Conservation (phyloP, 1,140 invertebrate species). For the Phenacoccus solenopsis region DNA sequence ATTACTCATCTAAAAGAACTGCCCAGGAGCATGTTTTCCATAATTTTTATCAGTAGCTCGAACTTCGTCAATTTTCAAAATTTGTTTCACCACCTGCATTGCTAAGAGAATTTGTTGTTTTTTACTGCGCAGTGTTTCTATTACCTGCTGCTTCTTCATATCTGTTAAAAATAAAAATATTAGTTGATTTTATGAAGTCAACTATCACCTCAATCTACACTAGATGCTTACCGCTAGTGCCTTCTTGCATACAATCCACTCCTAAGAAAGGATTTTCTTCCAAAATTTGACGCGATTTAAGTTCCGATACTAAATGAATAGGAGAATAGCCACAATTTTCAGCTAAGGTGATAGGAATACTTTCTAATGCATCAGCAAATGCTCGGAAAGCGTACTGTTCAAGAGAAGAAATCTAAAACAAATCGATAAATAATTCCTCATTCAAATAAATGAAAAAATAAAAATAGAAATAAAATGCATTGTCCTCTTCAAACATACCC, state of each 20-base stretch:
- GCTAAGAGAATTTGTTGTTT: slow-evolving; percentile 94
- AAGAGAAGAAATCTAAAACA: slow-evolving; percentile 72
- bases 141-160: slow-evolving; percentile 92
- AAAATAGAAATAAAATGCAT: too few relatives aligned
- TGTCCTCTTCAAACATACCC: slow-evolving; percentile 36
- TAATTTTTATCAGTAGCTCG: slow-evolving; percentile 52
- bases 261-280: slow-evolving; percentile 81
- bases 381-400: slow-evolving; percentile 96
- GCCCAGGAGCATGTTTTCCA: neutral
- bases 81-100: slow-evolving; percentile 97
- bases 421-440: neutral
- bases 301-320: slow-evolving; percentile 80
- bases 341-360: slow-evolving; percentile 86
- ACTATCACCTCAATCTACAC: neutral
- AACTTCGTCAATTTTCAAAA: slow-evolving; percentile 98
- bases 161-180: slow-evolving; percentile 44
- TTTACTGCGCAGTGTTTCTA: slow-evolving; percentile 94
- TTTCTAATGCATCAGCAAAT: slow-evolving; percentile 93
- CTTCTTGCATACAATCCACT: slow-evolving; percentile 85
- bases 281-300: slow-evolving; percentile 77
- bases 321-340: slow-evolving; percentile 92
- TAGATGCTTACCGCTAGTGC: slow-evolving; percentile 48
- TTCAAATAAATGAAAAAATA: too few relatives aligned
- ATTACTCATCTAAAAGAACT: neutral
- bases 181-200: neutral